Conservation (phyloP, 2,888 invertebrate genomes). For the Lasioglossum zephyrum region DNA sequence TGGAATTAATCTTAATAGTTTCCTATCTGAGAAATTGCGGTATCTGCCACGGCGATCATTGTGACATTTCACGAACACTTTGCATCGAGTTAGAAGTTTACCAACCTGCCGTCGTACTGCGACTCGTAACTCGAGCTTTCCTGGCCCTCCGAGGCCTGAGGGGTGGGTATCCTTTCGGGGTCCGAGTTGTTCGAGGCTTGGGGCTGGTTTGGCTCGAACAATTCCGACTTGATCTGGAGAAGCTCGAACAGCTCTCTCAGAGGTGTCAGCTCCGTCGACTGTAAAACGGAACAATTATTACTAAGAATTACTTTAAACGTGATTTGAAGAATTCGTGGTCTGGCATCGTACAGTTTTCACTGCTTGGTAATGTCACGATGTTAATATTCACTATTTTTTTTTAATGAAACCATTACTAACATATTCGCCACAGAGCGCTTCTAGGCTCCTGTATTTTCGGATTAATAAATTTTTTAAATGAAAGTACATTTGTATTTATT, state of each 20-base stretch:
- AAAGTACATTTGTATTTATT: too few species aligned
- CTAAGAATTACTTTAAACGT: too few species aligned
- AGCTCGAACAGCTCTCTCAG: conserved; percentile 93
- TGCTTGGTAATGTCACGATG: background rate
- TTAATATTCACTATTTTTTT: background rate
- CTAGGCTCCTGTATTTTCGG: background rate
- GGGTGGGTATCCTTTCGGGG: conserved; percentile 82
- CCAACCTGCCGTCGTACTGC: conserved; percentile 82
- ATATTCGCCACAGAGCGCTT: background rate
- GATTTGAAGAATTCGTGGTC: too few species aligned
- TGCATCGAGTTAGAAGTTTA: background rate
- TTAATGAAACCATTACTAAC: background rate
- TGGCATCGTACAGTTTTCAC: too few species aligned
- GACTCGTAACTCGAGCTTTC: conserved; percentile 84
- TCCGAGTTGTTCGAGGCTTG: conserved; percentile 81
- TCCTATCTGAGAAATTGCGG: conserved; percentile 19
- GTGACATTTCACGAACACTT: conserved; percentile 43
- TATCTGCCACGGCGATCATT: conserved; percentile 37
- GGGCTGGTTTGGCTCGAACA: conserved; percentile 82
- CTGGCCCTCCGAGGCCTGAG: conserved; percentile 82
- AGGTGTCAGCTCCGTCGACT: conserved; percentile 92
- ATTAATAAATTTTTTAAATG: too few species aligned
- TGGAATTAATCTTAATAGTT: conserved; percentile 38
- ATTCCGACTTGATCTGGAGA: conserved; percentile 93
- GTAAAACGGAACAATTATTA: conserved; percentile 78